These are phyloP conservation scores for Tauraco erythrolophus DNA, from an alignment of 2,113 vertebrate species.

Conservation along the genomic window DNA sequence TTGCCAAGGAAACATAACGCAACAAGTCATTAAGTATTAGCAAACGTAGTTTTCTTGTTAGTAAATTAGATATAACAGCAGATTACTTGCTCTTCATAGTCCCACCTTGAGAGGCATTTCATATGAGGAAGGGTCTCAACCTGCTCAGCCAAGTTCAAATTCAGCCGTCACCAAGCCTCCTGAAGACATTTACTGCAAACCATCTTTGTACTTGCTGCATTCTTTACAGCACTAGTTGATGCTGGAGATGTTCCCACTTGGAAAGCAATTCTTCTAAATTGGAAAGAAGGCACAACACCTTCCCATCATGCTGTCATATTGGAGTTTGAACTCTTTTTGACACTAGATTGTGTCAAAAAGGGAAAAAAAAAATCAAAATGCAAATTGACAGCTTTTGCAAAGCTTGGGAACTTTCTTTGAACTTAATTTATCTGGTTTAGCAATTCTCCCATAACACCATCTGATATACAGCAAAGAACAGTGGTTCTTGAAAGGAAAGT, in stretches of 20 bases:
- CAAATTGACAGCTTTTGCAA: conserved; percentile 5
- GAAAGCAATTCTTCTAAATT: conserved; percentile 19
- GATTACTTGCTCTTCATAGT: background rate
- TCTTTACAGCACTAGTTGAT: background rate
- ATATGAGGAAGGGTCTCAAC: background rate
- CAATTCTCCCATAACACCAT: background rate
- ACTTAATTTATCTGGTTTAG: conserved; percentile 6
- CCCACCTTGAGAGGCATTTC: background rate
- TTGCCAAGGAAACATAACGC: background rate
- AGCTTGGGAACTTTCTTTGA: background rate
- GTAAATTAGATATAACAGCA: background rate
- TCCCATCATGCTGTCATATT: background rate
- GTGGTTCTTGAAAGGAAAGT: background rate
- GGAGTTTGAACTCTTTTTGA: conserved; percentile 35
- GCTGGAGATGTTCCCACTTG: conserved; percentile 39
- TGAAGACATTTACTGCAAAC: background rate
- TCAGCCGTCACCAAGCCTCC: background rate
- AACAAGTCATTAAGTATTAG: background rate
- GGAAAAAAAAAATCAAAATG: background rate
- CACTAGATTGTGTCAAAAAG: conserved; percentile 26
- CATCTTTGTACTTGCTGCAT: background rate
- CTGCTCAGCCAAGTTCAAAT: background rate
- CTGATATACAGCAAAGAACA: background rate
- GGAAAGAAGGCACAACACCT: conserved; percentile 23
- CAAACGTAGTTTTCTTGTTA: background rate